Evolutionary conservation across 2,797 vertebrate genomes (phyloP).

Genomic region (Lagorchestes hirsutus): DNA sequence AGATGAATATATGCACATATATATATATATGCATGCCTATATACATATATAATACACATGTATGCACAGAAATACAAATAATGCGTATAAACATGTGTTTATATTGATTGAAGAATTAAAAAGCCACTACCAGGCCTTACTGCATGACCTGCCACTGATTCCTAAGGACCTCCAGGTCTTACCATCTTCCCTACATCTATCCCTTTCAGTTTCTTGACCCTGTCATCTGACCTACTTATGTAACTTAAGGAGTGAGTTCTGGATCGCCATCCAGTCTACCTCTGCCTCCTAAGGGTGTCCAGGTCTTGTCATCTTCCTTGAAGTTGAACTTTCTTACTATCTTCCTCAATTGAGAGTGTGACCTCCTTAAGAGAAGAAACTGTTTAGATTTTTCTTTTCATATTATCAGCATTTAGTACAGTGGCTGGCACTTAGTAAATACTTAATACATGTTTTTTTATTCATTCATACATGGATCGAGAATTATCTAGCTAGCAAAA

Average conservation of each 20-base stretch:
- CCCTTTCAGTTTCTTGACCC: background rate
- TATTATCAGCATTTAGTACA: background rate
- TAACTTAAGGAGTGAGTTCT: background rate
- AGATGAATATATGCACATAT: too few species aligned
- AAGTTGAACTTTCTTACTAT: background rate
- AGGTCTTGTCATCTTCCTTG: background rate
- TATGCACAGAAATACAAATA: background rate
- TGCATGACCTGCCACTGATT: background rate
- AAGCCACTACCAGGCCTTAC: background rate
- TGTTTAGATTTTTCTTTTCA: background rate
- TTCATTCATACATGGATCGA: background rate
- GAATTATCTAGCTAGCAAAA: background rate
- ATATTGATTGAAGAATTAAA: background rate
- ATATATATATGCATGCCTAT: background rate
- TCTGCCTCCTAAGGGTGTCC: background rate
- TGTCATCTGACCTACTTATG: background rate
- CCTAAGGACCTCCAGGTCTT: background rate
- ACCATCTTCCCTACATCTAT: background rate
- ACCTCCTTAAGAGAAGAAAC: background rate
- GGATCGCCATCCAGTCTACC: background rate
- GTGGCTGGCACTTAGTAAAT: background rate
- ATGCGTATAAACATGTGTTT: background rate
- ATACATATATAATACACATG: too few species aligned
- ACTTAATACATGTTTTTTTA: background rate
- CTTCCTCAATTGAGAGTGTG: background rate